Conservation (phyloP, 2,797 vertebrate species). For the Enteromius treurensis region DNA sequence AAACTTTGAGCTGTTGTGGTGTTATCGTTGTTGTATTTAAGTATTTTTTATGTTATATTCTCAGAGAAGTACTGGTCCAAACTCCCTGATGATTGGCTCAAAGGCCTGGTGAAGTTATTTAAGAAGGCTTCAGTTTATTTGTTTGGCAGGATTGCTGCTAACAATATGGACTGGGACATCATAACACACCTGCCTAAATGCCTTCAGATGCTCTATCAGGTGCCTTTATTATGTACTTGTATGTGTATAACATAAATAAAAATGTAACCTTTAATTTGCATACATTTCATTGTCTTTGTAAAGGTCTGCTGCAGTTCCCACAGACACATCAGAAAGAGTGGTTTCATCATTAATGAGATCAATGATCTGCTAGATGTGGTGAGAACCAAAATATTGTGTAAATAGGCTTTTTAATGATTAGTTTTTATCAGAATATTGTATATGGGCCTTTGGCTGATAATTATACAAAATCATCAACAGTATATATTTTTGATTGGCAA, state of each 20-base stretch:
- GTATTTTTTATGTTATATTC: not conserved
- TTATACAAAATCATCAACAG: not conserved
- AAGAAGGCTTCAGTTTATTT: not conserved
- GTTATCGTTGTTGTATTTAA: not conserved
- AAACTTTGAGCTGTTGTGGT: not conserved
- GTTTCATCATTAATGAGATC: conserved; percentile 54
- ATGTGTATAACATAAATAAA: not conserved
- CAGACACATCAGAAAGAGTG: conserved; percentile 1
- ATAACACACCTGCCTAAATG: not conserved
- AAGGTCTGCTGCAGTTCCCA: conserved; percentile 38
- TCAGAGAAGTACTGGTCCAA: conserved; percentile 51
- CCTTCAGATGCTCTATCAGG: conserved; percentile 50
- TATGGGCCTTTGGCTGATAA: not conserved
- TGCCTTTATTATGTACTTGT: not conserved
- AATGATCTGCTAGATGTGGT: conserved; percentile 45
- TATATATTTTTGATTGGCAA: not conserved
- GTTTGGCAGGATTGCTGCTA: not conserved
- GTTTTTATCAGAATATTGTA: not conserved
- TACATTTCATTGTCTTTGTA: not conserved
- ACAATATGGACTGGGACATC: not conserved
- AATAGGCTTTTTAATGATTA: not conserved
- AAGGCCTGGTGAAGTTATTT: conserved; percentile 42
- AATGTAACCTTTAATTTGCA: not conserved
- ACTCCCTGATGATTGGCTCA: conserved; percentile 35
- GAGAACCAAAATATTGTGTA: not conserved